Conservation (phyloP, 2,888 invertebrate genomes). For the Mellilla xanthometata region DNA sequence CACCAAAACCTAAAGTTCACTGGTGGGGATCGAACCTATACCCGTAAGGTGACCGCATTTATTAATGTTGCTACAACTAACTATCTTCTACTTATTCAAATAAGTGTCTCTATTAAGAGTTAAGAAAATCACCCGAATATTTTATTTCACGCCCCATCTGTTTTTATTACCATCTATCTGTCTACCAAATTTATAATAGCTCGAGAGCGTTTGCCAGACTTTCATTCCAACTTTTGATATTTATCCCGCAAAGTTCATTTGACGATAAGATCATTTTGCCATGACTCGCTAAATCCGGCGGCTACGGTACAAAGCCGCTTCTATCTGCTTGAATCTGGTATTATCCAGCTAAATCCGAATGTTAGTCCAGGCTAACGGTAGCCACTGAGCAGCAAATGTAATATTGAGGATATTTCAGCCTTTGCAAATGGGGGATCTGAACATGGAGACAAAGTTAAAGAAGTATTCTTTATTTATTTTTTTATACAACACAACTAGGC, state of each 20-base stretch:
- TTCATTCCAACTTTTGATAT: conserved; percentile 6
- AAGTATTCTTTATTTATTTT: too few relatives aligned
- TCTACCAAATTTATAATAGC: not conserved
- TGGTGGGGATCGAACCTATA: too few relatives aligned
- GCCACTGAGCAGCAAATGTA: conserved; percentile 15
- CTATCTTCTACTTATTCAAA: too few relatives aligned
- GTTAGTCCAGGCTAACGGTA: conserved; percentile 14
- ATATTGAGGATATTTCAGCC: conserved; percentile 10
- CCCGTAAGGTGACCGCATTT: too few relatives aligned
- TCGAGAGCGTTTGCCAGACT: not conserved
- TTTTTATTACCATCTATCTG: not conserved
- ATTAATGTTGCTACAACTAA: too few relatives aligned
- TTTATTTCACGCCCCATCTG: not conserved
- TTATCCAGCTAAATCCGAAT: conserved; percentile 14
- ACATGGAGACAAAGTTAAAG: too few relatives aligned
- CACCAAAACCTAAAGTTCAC: too few relatives aligned
- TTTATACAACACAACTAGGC: too few relatives aligned
- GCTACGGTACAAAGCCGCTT: conserved; percentile 6
- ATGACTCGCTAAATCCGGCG: conserved; percentile 3
- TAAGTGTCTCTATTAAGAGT: too few relatives aligned
- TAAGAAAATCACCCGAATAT: too few relatives aligned
- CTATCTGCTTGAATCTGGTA: too few relatives aligned
- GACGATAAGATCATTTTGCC: conserved; percentile 2
- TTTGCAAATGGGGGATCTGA: too few relatives aligned
- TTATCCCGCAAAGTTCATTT: conserved; percentile 5